A percentile compares a stretch with the other conserved stretches of the same genome.
These are phyloP conservation scores for Rhinoraja longicauda DNA, from an alignment of 2,797 vertebrate genomes.

Conservation along the genomic window DNA sequence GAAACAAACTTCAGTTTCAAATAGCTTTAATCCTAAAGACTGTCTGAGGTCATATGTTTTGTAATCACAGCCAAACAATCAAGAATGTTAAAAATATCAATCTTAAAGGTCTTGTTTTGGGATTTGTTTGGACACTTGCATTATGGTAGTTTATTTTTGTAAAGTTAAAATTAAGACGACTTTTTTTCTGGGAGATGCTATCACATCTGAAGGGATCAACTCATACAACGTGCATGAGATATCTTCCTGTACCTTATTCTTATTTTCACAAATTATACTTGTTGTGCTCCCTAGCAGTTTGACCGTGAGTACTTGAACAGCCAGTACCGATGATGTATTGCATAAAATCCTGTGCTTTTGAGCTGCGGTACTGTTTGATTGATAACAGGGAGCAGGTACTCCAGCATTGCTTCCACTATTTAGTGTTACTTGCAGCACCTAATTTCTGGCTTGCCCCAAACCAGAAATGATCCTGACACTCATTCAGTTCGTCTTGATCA, in stretches of 20 bases:
- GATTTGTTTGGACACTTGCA: neutral
- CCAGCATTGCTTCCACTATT: neutral
- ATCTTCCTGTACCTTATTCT: neutral
- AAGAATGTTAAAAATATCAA: slow-evolving; percentile 12
- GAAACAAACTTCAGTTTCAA: slow-evolving; percentile 10
- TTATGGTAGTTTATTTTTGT: neutral
- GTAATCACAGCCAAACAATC: neutral
- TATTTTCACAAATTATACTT: neutral
- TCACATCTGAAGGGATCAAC: neutral
- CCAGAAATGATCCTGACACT: neutral
- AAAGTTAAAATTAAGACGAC: neutral
- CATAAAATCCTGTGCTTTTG: neutral
- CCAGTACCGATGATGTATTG: neutral
- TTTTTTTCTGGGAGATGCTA: neutral
- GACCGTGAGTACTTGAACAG: neutral
- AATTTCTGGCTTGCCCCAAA: neutral
- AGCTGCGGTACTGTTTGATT: neutral
- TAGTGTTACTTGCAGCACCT: neutral
- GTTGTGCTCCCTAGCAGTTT: neutral
- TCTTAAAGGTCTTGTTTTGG: neutral
- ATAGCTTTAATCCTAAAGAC: neutral
- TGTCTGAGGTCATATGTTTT: neutral
- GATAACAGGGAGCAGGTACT: neutral
- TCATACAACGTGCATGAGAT: neutral
- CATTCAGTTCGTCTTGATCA: neutral